Base-by-base conservation (phyloP, 2,797 vertebrate species). In the Pangasius mekongensis region DNA sequence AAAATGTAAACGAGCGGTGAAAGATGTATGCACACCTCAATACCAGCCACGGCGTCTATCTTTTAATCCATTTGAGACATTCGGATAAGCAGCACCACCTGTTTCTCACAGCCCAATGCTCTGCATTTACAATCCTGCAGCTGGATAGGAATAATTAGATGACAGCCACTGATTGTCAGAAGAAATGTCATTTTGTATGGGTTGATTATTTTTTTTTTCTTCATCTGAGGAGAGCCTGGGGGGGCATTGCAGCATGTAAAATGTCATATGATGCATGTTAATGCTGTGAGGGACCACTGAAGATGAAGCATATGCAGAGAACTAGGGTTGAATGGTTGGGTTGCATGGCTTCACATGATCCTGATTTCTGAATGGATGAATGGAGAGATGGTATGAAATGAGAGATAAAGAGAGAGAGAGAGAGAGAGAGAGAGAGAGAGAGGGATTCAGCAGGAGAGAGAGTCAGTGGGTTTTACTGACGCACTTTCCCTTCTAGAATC, bases 31-130 rank as follows among this genome's bases (percentile, higher is more conserved):
- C 36, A 62, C 33, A 62, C 66, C 73, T 84, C 86, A 60, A 88
- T 84, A 81, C 58, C 81, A 87, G 77, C 33, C 43, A 30, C 20
- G 73, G 81, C 69, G 47, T n/a, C 11, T 49, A 77, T 60, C 54
- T 66, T 90, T 89, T 83, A 89, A 90, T 91, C 88, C 88, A 88
- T 88, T 87, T 74, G 58, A 84, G 88, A 89, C 85, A 84, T 90
- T 91, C 47, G 88, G 62, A 52, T 89, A 86, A 87, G 74, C 87
- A 90, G 60, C 86, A 84, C 87, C 92, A 91, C 86, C 90, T 92
- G 89, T 88, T 93, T 73, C 60, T 58, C 54, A 73, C 66, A 27
- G 62, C 33, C 30, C 56, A 47, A 64, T 73, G 66, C 71, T 64
- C 62, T 47, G 49, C 30, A 18, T 76, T 85, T 62, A 87, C 47